Evolutionary conservation across 2,113 vertebrate genomes (phyloP).

Genomic region (Anarhynchus alexandrinus): DNA sequence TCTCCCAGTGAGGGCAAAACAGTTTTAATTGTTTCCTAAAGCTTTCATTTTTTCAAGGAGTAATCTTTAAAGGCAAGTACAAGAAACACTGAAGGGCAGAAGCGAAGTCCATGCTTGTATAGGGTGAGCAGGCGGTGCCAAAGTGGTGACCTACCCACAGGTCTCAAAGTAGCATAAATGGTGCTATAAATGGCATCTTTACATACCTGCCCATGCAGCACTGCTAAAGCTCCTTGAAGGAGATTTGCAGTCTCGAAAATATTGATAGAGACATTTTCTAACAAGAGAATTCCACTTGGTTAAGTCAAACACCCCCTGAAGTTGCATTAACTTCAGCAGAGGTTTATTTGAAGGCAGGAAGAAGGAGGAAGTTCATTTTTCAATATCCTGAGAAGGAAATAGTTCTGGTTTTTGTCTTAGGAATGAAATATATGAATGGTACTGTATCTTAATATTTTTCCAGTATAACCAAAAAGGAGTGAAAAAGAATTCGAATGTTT

Average conservation of each 20-base stretch:
- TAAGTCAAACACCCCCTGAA: background rate
- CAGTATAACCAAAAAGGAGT: background rate
- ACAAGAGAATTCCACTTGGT: background rate
- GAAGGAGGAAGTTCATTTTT: background rate
- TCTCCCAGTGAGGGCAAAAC: background rate
- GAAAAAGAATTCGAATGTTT: conserved; percentile 4
- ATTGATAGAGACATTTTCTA: background rate
- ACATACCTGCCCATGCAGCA: background rate
- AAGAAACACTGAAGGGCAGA: background rate
- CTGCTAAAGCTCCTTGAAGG: background rate
- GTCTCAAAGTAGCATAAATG: background rate
- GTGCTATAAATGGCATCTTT: background rate
- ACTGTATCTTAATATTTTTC: background rate
- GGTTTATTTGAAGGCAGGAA: background rate
- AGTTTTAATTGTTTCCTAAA: background rate
- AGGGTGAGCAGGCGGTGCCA: background rate
- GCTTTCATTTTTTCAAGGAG: background rate
- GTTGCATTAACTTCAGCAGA: background rate
- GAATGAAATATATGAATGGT: background rate
- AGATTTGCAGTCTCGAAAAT: background rate
- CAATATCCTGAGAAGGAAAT: background rate
- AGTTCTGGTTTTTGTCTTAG: background rate
- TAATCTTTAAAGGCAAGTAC: background rate
- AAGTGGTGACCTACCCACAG: background rate
- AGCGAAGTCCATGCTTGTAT: background rate